Evolutionary conservation across 2,888 invertebrate genomes (phyloP).

Genomic region (Eurytoma adleriae): DNA sequence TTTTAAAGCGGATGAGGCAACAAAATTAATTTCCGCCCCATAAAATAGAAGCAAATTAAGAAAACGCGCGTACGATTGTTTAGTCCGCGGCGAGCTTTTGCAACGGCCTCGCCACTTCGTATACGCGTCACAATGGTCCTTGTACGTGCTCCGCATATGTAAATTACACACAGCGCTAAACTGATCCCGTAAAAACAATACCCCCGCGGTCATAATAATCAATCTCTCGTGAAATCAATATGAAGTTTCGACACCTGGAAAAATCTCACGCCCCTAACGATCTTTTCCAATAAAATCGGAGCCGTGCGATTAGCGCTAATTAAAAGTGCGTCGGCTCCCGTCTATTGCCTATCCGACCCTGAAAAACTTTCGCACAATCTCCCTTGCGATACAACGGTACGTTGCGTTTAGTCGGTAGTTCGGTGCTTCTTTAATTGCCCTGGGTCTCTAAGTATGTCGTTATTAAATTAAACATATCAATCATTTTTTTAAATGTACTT

Average conservation of each 20-base stretch:
- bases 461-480: too few species aligned
- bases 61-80: neutral
- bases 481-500: too few species aligned
- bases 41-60: neutral
- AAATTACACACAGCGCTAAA: slow-evolving; percentile 28
- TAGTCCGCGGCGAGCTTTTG: too few species aligned
- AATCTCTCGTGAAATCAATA: slow-evolving; percentile 50
- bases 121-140: slow-evolving; percentile 20
- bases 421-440: too few species aligned
- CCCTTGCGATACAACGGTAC: neutral
- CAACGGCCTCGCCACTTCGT: too few species aligned
- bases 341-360: slow-evolving; percentile 22
- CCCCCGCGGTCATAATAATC: slow-evolving; percentile 31
- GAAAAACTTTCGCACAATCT: slow-evolving; percentile 42
- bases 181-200: slow-evolving; percentile 36
- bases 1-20: neutral
- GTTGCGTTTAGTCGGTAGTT: too few species aligned
- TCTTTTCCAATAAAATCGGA: slow-evolving; percentile 26
- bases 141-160: slow-evolving; percentile 2
- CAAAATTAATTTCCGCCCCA: neutral
- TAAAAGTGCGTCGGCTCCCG: slow-evolving; percentile 24
- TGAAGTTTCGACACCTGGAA: slow-evolving; percentile 50
- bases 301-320: slow-evolving; percentile 38
- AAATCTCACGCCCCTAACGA: slow-evolving; percentile 48
- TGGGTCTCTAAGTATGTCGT: too few species aligned